These are phyloP conservation scores for Hirtodrosophila alboralis DNA, from an alignment of 2,888 invertebrate genomes.

Conservation along the genomic window DNA sequence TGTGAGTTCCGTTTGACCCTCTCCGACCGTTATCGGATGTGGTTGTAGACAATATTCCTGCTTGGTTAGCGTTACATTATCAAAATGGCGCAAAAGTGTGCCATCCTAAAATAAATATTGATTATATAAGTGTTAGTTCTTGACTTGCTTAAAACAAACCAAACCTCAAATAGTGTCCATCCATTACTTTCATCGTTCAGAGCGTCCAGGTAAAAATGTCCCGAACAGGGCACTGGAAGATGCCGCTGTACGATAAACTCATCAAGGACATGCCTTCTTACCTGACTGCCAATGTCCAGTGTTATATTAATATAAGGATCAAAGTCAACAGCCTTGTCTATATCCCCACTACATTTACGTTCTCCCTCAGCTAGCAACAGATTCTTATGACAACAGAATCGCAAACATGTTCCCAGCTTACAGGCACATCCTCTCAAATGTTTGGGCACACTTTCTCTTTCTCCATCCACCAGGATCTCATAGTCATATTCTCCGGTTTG, in stretches of 20 bases:
- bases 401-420: conserved; percentile 74
- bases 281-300: conserved; percentile 1
- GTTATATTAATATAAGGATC: conserved; percentile 38
- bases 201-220: conserved; percentile 26
- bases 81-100: not conserved
- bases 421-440: conserved; percentile 75
- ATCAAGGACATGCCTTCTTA: conserved; percentile 12
- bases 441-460: conserved; percentile 1
- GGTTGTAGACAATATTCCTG: conserved; percentile 48
- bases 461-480: conserved; percentile 28
- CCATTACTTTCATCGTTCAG: not conserved
- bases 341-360: conserved; percentile 16
- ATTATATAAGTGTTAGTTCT: no score
- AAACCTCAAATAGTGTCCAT: conserved; percentile 48
- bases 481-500: conserved; percentile 56
- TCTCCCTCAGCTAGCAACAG: conserved; percentile 1
- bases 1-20: not conserved
- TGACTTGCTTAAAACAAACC: not conserved
- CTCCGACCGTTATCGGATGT: not conserved
- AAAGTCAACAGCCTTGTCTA: not conserved
- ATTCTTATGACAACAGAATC: conserved; percentile 66
- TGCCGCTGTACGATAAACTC: conserved; percentile 42
- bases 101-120: conserved; percentile 31
- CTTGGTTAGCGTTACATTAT: conserved; percentile 6
- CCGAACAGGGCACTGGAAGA: conserved; percentile 40